A percentile compares a stretch with the other conserved stretches of the same genome.
These are phyloP conservation scores for Blastobasis adustella DNA, from an alignment of 2,888 invertebrate species.

Conservation along the genomic window DNA sequence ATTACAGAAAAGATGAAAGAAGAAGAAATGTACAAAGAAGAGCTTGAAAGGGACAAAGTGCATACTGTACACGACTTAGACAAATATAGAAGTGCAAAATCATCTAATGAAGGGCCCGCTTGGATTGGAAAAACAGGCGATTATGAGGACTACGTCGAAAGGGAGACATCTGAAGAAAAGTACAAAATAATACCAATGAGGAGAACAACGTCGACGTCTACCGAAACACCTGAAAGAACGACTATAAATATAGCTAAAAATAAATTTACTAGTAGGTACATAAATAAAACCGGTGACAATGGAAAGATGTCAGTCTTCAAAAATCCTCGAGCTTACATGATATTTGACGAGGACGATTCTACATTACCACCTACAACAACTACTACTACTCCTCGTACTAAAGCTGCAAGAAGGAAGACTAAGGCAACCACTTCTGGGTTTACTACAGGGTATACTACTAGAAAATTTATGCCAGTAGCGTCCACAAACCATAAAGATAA, in stretches of 20 bases:
- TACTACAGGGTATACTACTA: too few species aligned
- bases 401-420: background rate
- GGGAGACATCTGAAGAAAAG: conserved; percentile 34
- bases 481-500: conserved; percentile 17
- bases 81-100: conserved; percentile 24
- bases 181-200: conserved; percentile 29
- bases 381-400: conserved; percentile 18
- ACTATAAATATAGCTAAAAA: conserved; percentile 16
- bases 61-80: conserved; percentile 20
- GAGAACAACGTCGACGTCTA: conserved; percentile 15
- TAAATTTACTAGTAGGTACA: conserved; percentile 2
- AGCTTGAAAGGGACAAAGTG: conserved; percentile 37
- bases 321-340: conserved; percentile 45
- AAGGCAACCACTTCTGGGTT: too few species aligned
- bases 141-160: conserved; percentile 53
- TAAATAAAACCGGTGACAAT: conserved; percentile 20
- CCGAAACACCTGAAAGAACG: conserved; percentile 11
- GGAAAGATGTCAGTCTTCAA: conserved; percentile 55
- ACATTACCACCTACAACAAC: conserved; percentile 1
- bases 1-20: conserved; percentile 45
- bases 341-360: conserved; percentile 32
- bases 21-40: conserved; percentile 52
- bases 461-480: background rate
- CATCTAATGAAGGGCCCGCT: conserved; percentile 7
- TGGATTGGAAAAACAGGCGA: conserved; percentile 24